Evolutionary conservation across 2,113 vertebrate genomes (phyloP), one percentile per base, ranked within the genome.

Genomic region (Hyperoodon ampullatus): DNA sequence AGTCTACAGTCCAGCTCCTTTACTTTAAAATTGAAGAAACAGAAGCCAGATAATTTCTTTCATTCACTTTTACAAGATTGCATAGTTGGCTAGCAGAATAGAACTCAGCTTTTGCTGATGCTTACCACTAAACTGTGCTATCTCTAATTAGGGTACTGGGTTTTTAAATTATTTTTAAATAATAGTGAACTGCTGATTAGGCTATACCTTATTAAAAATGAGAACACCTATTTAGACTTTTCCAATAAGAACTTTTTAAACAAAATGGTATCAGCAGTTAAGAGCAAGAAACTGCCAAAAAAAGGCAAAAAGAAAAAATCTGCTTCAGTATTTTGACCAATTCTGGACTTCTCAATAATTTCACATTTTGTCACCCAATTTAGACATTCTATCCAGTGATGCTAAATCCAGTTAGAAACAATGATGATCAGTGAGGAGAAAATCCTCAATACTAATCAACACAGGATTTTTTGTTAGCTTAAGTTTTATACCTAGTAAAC

Each of bases 391-490:
- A 23, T 24, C 55, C 13, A 26, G 10, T 53, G 6, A 71, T 84
- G 82, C 50, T 65, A 94, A 93, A 97, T 95, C 94, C 50, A 96
- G 60, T 96, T 81, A 90, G 21, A 97, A 95, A 92, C 78, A 44
- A 72, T 72, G 44, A 77, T 66, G 16, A 61, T 61, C 63, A 39
- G 9, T 47, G 15, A 88, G 7, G 55, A 61, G 77, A 90, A 96
- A 72, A 53, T 96, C 39, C 33, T 93, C 55, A 95, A 53, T 98
- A 78, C 55, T 94, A 63, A 87, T 78, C 39, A 44, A 90, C 72
- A 96, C 47, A 12, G 47, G 83, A 35, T 88, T 60, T 83, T 96
- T 93, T 95, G 91, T 83, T 70, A 84, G 75, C 26, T 13, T 89
- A n/a, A 18, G 9, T 78, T 96, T 96, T 95, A 28, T 70, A 84